Base-by-base conservation (phyloP, 2,113 vertebrate species). In the Alligator sinensis region DNA sequence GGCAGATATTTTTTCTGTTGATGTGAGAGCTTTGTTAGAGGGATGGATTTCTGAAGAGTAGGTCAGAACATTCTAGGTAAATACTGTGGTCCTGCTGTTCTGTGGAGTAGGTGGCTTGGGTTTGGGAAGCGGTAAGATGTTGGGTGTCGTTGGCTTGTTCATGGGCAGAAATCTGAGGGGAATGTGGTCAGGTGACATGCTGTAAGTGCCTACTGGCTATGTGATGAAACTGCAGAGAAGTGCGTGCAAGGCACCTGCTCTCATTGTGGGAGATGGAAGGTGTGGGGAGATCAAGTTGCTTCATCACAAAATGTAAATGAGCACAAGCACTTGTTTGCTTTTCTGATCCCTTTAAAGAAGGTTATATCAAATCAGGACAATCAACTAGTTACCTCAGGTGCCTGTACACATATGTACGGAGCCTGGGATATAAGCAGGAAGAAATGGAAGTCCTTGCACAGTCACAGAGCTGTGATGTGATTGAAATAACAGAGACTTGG, bases 281-380 rank as follows among this genome's bases (percentile, higher is more conserved):
- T 97, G 96, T 96, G 95, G 95, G 94, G 91, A 96, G 89, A 94
- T 94, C 81, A 92, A 84, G 68, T 88, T 96, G 91, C 91, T 95
- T 95, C 94, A 95, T 87, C 4, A 2, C 93, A 91, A 94, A 90
- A 25, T 94, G 96, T 84, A 88, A 87, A 86, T 94, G 79, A 91
- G 79, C 55, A 86, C 66, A 38, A 30, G 34, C 3, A 3, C 84
- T 90, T 70, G 25, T 94, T 96, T 94, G 81, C 79, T 60, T 96
- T 88, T 92, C 72, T 89, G 72, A 88, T 92, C 75, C 59, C 78
- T 96, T 91, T 78, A 77, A 15, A 63, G 9, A 91, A 91, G 92
- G 89, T 89, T 80, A 62, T 28, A 22, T 70, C 91, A 61, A 93
- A 92, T 90, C 83, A 60, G 84, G 82, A 82, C 9, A 47, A 47